These are phyloP conservation scores for Cerastoderma edule DNA, from an alignment of 2,888 invertebrate species.

Conservation along the genomic window DNA sequence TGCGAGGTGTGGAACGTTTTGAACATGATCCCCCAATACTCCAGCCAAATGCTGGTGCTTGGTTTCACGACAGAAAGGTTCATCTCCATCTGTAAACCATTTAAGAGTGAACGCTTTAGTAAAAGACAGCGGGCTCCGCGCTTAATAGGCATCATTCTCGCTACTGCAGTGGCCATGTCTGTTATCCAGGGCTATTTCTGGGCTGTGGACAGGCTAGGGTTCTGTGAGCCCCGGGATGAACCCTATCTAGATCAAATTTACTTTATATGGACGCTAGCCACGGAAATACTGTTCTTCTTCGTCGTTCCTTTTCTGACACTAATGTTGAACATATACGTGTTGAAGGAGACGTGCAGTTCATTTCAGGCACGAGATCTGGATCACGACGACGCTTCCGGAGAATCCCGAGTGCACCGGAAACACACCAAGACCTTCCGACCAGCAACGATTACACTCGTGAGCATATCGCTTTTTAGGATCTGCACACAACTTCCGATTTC, in stretches of 20 bases:
- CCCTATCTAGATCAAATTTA: slow-evolving; percentile 59
- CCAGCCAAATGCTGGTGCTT: slow-evolving; percentile 80
- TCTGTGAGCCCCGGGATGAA: slow-evolving; percentile 54
- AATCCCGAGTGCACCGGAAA: slow-evolving; percentile 36
- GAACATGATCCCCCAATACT: slow-evolving; percentile 78
- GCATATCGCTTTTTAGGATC: slow-evolving; percentile 57
- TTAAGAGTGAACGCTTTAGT: slow-evolving; percentile 78
- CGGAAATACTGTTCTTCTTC: slow-evolving; percentile 74
- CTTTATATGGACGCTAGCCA: slow-evolving; percentile 71
- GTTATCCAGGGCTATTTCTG: slow-evolving; percentile 80
- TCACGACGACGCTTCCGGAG: slow-evolving; percentile 11
- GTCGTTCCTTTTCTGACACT: slow-evolving; percentile 72
- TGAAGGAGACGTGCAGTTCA: slow-evolving; percentile 54
- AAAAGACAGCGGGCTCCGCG: slow-evolving; percentile 73
- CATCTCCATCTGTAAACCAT: slow-evolving; percentile 80
- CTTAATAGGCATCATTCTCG: slow-evolving; percentile 69
- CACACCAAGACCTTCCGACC: slow-evolving; percentile 35
- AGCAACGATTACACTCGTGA: slow-evolving; percentile 47
- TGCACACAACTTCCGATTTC: slow-evolving; percentile 56
- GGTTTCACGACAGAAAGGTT: slow-evolving; percentile 82
- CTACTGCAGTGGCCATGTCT: slow-evolving; percentile 66
- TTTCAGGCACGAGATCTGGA: slow-evolving; percentile 19
- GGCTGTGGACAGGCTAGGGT: slow-evolving; percentile 64
- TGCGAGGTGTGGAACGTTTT: slow-evolving; percentile 80
- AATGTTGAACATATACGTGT: slow-evolving; percentile 73